Evolutionary conservation across 2,888 invertebrate species (phyloP), one percentile per base, ranked within the genome.

Genomic region (Drosophila tripunctata): DNA sequence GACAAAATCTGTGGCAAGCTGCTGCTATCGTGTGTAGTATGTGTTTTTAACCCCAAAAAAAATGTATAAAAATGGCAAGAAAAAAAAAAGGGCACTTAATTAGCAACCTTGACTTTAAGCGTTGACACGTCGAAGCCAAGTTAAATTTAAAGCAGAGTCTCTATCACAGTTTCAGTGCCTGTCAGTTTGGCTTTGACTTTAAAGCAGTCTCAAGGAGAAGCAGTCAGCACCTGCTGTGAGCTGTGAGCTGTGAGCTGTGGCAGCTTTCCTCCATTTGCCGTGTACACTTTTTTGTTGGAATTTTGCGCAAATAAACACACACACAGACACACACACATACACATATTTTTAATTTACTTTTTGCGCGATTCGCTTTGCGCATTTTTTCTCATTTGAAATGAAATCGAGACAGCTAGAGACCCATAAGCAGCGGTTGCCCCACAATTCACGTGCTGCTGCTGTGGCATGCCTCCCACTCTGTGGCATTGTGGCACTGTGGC

Each of bases 321-420:
- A 77, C 75, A 87, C 85, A 2, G 10, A 27, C 27, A 27, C 27
- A 21, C 21, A 3, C 4, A 27, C 10, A 27, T 10, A 68, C 58
- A 80, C 74, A 78, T 75, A 87, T 79, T 87, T 84, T 84, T 87
- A 84, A 87, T 84, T 87, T 82, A 79, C 83, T 75, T 85, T 85
- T 82, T 80, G 65, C 62, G 40, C 62, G 69, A 48, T 66, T 72
- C 41, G 67, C 69, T 56, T 58, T 30, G 71, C 67, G 55, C 67
- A 70, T 73, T 80, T 78, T 80, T 84, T 68, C 67, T 63, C 70
- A 81, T 87, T 84, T 76, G 76, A 76, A 71, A 64, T 70, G 85
- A 84, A 76, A 73, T 82, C 82, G 85, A 82, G 82, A 78, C 82
- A 84, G 82, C 87, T 68, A 72, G 87, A 78, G 81, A 84, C 66